phyloP scores from a whole-genome alignment of 2,113 vertebrate genomes.

The Corythornis cristatus region DNA sequence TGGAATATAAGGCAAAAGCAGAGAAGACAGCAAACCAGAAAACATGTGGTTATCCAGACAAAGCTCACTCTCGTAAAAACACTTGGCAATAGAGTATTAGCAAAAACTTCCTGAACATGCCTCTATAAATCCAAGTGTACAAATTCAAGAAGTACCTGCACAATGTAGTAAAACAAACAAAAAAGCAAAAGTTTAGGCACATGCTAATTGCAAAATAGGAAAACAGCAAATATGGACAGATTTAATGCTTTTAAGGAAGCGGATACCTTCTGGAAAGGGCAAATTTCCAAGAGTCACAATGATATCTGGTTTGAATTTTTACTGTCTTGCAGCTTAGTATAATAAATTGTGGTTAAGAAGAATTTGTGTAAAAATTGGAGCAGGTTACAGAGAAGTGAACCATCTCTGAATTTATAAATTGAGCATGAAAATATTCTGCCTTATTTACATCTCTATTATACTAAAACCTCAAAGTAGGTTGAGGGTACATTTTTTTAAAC shows the following conservation, averaged over 20 bases:
- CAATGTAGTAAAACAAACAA: not conserved
- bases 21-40: not conserved
- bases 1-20: not conserved
- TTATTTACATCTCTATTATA: not conserved
- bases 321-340: not conserved
- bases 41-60: not conserved
- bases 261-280: not conserved
- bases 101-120: not conserved
- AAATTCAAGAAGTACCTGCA: not conserved
- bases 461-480: not conserved
- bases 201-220: not conserved
- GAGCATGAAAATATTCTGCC: not conserved
- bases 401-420: not conserved
- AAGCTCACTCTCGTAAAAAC: not conserved
- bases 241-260: not conserved
- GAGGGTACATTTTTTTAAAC: not conserved
- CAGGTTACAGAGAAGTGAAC: not conserved
- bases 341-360: not conserved
- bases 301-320: not conserved
- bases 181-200: not conserved
- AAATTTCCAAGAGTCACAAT: not conserved
- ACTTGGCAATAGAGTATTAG: not conserved
- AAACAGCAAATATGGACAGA: not conserved
- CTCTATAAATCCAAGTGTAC: not conserved
- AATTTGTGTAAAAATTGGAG: constrained; percentile 4